Percentiles rank a stretch among this genome's conserved stretches.
phyloP scores from a whole-genome alignment of 1,140 invertebrate genomes.

The Zaprionus capensis region DNA sequence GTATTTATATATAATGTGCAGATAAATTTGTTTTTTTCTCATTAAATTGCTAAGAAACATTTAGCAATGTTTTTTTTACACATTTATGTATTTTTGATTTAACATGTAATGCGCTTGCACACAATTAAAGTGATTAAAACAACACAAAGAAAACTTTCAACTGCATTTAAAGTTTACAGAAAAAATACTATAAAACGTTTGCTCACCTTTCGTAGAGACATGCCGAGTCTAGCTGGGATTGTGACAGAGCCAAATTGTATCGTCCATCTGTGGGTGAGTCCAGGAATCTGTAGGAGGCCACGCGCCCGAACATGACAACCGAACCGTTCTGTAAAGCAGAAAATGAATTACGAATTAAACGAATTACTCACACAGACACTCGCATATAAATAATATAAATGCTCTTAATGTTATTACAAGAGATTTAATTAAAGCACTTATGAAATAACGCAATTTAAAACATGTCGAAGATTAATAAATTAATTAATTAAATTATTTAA shows the following conservation, averaged over 20 bases:
- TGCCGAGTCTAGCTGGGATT: slow-evolving; percentile 89
- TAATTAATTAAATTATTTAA: slow-evolving; percentile 24
- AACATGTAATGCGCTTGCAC: not conserved
- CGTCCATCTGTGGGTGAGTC: slow-evolving; percentile 95
- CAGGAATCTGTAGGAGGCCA: slow-evolving; percentile 96
- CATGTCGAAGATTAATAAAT: slow-evolving; percentile 21
- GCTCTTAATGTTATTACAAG: slow-evolving; percentile 23
- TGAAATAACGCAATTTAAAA: slow-evolving; percentile 29
- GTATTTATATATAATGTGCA: no score
- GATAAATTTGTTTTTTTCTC: not conserved
- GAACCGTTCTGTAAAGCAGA: slow-evolving; percentile 89
- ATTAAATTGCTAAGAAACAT: not conserved
- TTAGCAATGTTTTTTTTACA: not conserved
- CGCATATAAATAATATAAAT: slow-evolving; percentile 21
- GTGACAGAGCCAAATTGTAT: slow-evolving; percentile 87
- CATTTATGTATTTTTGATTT: not conserved
- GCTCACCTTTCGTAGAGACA: slow-evolving; percentile 91
- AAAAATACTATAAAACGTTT: slow-evolving; percentile 1
- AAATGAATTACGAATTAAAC: slow-evolving; percentile 20
- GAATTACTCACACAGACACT: slow-evolving; percentile 11
- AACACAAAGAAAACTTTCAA: slow-evolving; percentile 5
- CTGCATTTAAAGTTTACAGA: not conserved
- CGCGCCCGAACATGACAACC: slow-evolving; percentile 94
- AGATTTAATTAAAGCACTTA: slow-evolving; percentile 27
- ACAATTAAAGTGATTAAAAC: not conserved